Percentiles rank a stretch among this genome's conserved stretches.
Evolutionary conservation across 2,113 vertebrate genomes (phyloP).

Genomic region (Pelusios castaneus): DNA sequence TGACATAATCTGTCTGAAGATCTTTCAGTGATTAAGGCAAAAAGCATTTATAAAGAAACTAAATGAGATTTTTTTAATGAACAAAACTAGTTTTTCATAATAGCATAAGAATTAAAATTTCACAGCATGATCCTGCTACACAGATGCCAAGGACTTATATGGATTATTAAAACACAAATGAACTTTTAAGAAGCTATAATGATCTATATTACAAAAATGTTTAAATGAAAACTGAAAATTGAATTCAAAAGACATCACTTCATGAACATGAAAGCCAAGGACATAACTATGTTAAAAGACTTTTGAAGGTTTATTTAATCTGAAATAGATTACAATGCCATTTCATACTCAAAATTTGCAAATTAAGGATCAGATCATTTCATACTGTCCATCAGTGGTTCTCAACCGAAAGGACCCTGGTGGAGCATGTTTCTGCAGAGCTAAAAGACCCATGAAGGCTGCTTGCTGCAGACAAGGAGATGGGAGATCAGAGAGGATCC

Average conservation of each 20-base stretch:
- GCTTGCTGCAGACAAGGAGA: too few relatives aligned
- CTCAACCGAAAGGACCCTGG: too few relatives aligned
- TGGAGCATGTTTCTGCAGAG: too few relatives aligned
- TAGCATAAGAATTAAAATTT: constrained; percentile 51
- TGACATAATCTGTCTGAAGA: constrained; percentile 24
- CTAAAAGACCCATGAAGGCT: too few relatives aligned
- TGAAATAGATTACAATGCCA: background rate
- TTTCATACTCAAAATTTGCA: background rate
- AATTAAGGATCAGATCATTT: background rate
- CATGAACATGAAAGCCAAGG: background rate
- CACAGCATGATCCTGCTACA: constrained; percentile 34
- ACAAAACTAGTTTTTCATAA: constrained; percentile 7
- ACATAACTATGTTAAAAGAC: background rate
- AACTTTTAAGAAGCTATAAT: constrained; percentile 33
- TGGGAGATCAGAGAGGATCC: too few relatives aligned
- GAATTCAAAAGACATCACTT: constrained; percentile 1
- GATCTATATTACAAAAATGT: constrained; percentile 8
- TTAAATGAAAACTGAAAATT: constrained; percentile 38
- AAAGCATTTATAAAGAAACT: constrained; percentile 19
- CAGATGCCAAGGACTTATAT: constrained; percentile 9
- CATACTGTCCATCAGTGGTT: background rate
- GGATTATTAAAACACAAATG: constrained; percentile 58
- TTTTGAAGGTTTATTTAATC: background rate
- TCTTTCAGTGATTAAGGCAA: constrained; percentile 46
- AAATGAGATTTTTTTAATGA: constrained; percentile 39